Evolutionary conservation across 2,113 vertebrate species (phyloP).

Genomic region (Plotosus lineatus): DNA sequence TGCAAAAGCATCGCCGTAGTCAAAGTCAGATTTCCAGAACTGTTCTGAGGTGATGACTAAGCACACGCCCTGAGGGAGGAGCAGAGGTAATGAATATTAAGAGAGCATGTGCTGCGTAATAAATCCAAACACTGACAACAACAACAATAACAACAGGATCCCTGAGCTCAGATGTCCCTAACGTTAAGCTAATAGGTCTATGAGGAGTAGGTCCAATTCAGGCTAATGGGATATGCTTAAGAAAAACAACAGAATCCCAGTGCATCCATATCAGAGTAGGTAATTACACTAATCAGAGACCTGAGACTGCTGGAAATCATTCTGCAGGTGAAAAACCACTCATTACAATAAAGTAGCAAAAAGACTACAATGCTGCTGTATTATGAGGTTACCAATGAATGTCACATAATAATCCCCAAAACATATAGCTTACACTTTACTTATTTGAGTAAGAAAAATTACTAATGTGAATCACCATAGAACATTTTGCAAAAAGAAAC

Average conservation of each 20-base stretch:
- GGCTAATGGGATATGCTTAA: constrained; percentile 10
- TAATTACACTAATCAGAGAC: constrained; percentile 27
- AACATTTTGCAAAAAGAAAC: no score
- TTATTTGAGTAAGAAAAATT: no score
- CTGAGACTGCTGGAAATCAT: constrained; percentile 15
- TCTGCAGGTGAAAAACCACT: background rate
- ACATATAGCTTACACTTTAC: no score
- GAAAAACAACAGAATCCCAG: constrained; percentile 12
- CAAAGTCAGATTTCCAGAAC: constrained; percentile 10
- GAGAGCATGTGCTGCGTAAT: constrained; percentile 10
- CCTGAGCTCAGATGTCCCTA: background rate
- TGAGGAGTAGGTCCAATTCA: background rate
- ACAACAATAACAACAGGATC: constrained; percentile 10
- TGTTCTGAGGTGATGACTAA: background rate
- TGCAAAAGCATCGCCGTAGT: constrained; percentile 13
- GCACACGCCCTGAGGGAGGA: background rate
- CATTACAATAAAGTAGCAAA: background rate
- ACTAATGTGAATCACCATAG: no score
- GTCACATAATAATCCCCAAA: no score
- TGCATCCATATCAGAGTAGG: constrained; percentile 19
- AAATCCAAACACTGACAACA: constrained; percentile 4
- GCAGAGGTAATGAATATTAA: background rate
- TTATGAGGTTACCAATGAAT: constrained; percentile 18
- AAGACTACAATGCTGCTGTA: background rate
- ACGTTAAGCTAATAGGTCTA: constrained; percentile 24